A percentile compares a stretch with the other conserved stretches of the same genome.
phyloP scores from a whole-genome alignment of 2,797 vertebrate genomes.

The Oryzias dopingdopingensis region DNA sequence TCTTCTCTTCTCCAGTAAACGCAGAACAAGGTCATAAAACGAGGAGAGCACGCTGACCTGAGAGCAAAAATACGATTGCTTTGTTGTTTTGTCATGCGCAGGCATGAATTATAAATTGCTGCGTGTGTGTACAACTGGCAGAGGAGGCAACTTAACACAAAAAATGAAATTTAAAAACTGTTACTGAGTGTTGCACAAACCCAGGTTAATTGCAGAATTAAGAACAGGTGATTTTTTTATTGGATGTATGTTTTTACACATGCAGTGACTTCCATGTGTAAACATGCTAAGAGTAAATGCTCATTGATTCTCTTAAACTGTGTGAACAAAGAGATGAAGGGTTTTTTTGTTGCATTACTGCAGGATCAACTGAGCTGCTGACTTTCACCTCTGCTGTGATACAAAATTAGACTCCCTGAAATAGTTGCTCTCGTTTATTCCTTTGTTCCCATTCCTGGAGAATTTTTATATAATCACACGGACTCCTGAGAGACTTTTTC shows the following conservation, averaged over 20 bases:
- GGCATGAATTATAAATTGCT: constrained; percentile 21
- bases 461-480: constrained; percentile 91
- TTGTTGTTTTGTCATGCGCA: not conserved
- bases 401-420: constrained; percentile 86
- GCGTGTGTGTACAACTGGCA: constrained; percentile 9
- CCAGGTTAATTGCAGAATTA: too few relatives aligned
- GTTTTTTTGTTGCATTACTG: constrained; percentile 69
- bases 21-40: constrained; percentile 1
- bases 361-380: constrained; percentile 60
- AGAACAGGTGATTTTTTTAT: too few relatives aligned
- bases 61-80: constrained; percentile 1
- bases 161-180: too few relatives aligned
- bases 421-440: constrained; percentile 78
- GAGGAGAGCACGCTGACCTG: not conserved
- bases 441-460: constrained; percentile 82
- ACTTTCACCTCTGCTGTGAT: constrained; percentile 77
- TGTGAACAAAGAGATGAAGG: constrained; percentile 21
- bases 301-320: constrained; percentile 30
- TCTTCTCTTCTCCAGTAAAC: not conserved
- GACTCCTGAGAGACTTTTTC: constrained; percentile 70
- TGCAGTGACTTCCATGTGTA: too few relatives aligned
- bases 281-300: too few relatives aligned
- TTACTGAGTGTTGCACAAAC: too few relatives aligned
- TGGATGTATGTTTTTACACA: too few relatives aligned
- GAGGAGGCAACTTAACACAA: not conserved